phyloP scores from a whole-genome alignment of 2,113 vertebrate species.

The Solenodon paradoxus region DNA sequence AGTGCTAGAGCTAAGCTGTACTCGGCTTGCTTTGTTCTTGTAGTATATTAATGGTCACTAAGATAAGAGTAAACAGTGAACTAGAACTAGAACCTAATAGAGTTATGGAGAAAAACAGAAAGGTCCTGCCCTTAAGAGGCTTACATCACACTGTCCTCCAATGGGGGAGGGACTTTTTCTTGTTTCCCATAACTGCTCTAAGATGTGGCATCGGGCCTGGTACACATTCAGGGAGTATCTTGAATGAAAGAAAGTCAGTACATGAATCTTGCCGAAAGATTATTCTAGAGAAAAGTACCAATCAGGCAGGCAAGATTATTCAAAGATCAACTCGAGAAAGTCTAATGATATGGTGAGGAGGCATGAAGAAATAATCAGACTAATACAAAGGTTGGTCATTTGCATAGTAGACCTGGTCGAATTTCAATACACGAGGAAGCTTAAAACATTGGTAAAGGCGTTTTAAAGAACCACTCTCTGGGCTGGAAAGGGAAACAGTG shows the following conservation, averaged over 20 bases:
- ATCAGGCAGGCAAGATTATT: background rate
- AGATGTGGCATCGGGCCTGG: background rate
- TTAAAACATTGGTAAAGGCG: background rate
- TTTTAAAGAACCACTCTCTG: background rate
- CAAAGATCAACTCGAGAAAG: background rate
- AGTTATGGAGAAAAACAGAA: background rate
- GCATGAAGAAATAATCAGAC: background rate
- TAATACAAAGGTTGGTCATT: background rate
- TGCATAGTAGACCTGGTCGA: background rate
- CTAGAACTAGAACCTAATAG: background rate
- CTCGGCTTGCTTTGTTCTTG: background rate
- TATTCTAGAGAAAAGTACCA: background rate
- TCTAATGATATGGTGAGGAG: background rate
- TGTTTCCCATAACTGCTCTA: background rate
- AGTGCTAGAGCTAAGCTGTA: background rate
- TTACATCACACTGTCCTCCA: background rate
- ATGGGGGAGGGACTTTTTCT: background rate
- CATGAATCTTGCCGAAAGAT: background rate
- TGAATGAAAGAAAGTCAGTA: background rate
- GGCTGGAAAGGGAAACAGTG: background rate
- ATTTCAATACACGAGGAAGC: background rate
- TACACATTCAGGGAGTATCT: background rate
- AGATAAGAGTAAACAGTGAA: background rate
- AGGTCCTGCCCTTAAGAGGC: background rate
- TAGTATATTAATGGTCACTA: slow-evolving; percentile 10